Evolutionary conservation across 1,140 invertebrate genomes (phyloP).

Genomic region (Vanessa atalanta): DNA sequence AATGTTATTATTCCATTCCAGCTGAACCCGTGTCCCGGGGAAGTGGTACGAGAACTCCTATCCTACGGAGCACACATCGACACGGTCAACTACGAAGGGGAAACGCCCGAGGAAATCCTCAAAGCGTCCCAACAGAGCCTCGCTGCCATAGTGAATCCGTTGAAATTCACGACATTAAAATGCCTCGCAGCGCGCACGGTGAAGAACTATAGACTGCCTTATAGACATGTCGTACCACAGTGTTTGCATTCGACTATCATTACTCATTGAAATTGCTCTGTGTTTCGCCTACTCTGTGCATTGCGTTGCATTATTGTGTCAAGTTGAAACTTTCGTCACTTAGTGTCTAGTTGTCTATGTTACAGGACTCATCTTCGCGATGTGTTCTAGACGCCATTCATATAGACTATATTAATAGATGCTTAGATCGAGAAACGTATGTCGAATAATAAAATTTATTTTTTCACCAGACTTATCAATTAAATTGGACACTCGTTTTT

Average conservation of each 20-base stretch:
- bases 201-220: slow-evolving; percentile 83
- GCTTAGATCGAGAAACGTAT: neutral
- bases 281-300: slow-evolving; percentile 1
- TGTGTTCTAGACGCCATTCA: slow-evolving; percentile 1
- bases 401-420: slow-evolving; percentile 5
- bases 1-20: slow-evolving; percentile 35
- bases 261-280: slow-evolving; percentile 55
- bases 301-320: neutral
- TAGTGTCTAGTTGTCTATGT: neutral
- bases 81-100: slow-evolving; percentile 88
- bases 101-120: slow-evolving; percentile 88
- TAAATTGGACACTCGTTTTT: neutral
- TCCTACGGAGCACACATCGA: slow-evolving; percentile 92
- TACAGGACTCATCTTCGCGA: neutral
- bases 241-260: slow-evolving; percentile 75
- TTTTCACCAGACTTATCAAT: neutral
- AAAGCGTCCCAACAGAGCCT: slow-evolving; percentile 81
- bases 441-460: neutral
- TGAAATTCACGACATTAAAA: slow-evolving; percentile 89
- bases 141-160: slow-evolving; percentile 86
- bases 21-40: slow-evolving; percentile 83
- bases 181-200: slow-evolving; percentile 91
- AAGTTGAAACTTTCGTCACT: neutral
- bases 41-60: slow-evolving; percentile 86
- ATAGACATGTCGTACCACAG: slow-evolving; percentile 83